phyloP scores from a whole-genome alignment of 92 coral and sea anemone species.

The Zoanthus sociatus region DNA sequence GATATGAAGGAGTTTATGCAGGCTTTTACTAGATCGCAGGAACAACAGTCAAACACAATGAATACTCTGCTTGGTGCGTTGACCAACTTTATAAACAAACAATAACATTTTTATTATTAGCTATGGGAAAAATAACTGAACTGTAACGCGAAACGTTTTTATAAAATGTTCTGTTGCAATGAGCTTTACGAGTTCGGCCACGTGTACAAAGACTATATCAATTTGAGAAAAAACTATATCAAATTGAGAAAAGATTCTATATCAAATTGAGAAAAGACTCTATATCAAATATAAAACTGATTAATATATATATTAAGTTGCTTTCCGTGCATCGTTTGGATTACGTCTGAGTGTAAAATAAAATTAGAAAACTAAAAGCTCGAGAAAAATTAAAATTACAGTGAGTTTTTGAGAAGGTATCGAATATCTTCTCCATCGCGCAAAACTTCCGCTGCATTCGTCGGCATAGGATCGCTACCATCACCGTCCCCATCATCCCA shows the following conservation, averaged over 20 bases:
- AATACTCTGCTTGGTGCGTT: slow-evolving; percentile 50
- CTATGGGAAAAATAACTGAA: slow-evolving; percentile 6
- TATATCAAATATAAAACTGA: background rate
- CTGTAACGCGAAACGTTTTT: slow-evolving; percentile 20
- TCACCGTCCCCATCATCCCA: slow-evolving; percentile 45
- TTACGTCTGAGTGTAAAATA: background rate
- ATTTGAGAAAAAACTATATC: background rate
- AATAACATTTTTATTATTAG: background rate
- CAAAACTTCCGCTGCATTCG: slow-evolving; percentile 44
- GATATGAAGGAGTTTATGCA: slow-evolving; percentile 58
- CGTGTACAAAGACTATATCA: background rate
- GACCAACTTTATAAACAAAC: slow-evolving; percentile 36
- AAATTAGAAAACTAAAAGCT: background rate
- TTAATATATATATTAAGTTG: background rate
- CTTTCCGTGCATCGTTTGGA: slow-evolving; percentile 5
- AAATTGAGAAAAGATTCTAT: background rate
- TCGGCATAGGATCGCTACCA: slow-evolving; percentile 15
- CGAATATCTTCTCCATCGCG: slow-evolving; percentile 50
- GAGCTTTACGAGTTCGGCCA: slow-evolving; percentile 11
- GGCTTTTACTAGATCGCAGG: slow-evolving; percentile 44
- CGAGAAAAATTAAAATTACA: background rate
- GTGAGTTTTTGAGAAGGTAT: background rate
- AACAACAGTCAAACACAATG: slow-evolving; percentile 59
- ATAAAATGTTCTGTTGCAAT: background rate
- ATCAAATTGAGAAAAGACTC: slow-evolving; percentile 7